Base-by-base conservation (phyloP, 2,113 vertebrate genomes). In the Isichthys henryi region DNA sequence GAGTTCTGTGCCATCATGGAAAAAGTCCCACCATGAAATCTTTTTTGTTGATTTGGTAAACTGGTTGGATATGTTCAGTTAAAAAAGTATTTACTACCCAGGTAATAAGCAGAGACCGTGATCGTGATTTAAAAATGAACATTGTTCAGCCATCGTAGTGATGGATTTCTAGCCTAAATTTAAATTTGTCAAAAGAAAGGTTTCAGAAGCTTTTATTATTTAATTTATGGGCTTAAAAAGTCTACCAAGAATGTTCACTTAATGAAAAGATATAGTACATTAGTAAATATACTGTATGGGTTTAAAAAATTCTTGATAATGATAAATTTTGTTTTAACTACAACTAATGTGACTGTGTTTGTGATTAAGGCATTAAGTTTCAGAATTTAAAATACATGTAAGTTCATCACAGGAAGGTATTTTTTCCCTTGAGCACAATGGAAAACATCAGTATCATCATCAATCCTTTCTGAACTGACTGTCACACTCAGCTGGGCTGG, bases 171-270 rank as follows among this genome's bases (percentile, higher is more conserved):
- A 48, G 83, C n/a, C 80, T 77, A 70, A 27, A 35, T 85, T 23
- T 45, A 46, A n/a, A 39, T 86, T 86, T 88, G 17, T 46, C 77
- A 86, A 56, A 90, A 83, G 35, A 27, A 77, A 39, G 39, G 84
- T 92, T 93, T 93, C 53, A 92, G 56, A 92, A 53, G 90, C 86
- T 90, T 90, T 91, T 92, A 91, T 91, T 93, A 90, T 82, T 90
- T 93, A 3, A 91, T 88, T 91, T 91, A 52, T 84, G 74, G 56
- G 46, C 90, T 89, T 89, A 90, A 90, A 91, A 93, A 92, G 85
- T 90, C 95, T 94, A 94, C 95, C 95, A 95, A 95, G 94, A 95
- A 94, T 94, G 93, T 96, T 96, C 93, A 95, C 77, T 92, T 91
- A 90, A 91, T 83, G 58, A 88, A 91, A 87, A 91, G 50, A 77